Base-by-base conservation (phyloP, 2,797 vertebrate species). In the Falco novaeseelandiae region DNA sequence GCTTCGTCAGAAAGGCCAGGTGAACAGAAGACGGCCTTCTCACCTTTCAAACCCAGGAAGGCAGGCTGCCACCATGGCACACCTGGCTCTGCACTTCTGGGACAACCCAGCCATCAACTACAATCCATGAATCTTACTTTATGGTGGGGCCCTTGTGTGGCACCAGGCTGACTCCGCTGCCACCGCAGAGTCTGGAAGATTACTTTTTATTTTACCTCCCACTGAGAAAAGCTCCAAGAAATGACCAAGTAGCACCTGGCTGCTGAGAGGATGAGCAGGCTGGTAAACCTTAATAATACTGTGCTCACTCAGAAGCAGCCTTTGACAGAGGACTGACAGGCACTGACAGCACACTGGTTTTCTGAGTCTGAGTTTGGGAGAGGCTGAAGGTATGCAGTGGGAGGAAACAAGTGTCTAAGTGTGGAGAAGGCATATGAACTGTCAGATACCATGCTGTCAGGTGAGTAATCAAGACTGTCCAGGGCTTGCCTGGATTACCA, bases 31-130 rank as follows among this genome's bases (percentile, higher is more conserved):
- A 54, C 18, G 23, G 8, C 9, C 21, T 70, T 69, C 46, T 63
- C 51, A 76, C 55, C 46, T 38, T 38, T 30, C 46, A 26, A 10
- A 58, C 7, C 6, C 8, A 46, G 58, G 38, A 62, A 55, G 32
- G 14, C 12, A 32, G 0, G 0, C 11, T 27, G 25, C n/a, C 44
- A 23, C n/a, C 22, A 26, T 51, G 54, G 72, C 77, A 59, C 25
- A 36, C 4, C 5, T 51, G 14, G 25, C n/a, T 78, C 51, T 0
- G 0, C 1, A 2, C 6, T 3, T 25, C 52, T 49, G 44, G 34
- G 32, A n/a, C 73, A 78, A 11, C 9, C 12, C 66, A 25, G 42
- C 9, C 4, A 9, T 3, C 27, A 61, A 2, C 38, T 26, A 16
- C 72, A 55, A 73, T 4, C 61, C 42, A 3, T 2, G 21, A 74